phyloP scores from a whole-genome alignment of 2,888 invertebrate genomes.

The Perithous albicinctus region DNA sequence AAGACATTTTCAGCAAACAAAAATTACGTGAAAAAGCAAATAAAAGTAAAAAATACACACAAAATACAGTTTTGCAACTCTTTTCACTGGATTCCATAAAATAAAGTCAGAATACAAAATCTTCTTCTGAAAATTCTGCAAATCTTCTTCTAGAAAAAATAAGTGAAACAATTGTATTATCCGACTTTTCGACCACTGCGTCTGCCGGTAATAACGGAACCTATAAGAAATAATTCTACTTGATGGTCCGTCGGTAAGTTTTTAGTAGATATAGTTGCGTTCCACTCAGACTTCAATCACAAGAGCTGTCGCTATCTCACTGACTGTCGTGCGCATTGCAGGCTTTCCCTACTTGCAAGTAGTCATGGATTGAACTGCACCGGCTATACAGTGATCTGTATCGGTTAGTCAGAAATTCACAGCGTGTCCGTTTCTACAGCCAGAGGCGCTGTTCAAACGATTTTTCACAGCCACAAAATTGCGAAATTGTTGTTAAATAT shows the following conservation, averaged over 20 bases:
- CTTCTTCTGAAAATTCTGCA: too few species aligned
- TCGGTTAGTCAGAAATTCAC: not conserved
- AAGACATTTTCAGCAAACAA: too few species aligned
- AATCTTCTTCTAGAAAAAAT: too few species aligned
- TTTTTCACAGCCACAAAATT: not conserved
- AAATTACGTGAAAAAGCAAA: too few species aligned
- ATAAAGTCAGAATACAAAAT: too few species aligned
- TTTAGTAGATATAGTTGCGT: not conserved
- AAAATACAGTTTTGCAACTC: too few species aligned
- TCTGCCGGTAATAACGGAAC: conserved; percentile 4
- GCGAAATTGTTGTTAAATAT: not conserved
- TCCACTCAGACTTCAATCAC: not conserved
- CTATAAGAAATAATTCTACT: not conserved
- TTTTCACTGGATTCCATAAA: too few species aligned
- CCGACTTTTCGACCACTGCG: too few species aligned
- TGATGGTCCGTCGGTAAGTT: not conserved
- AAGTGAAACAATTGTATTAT: too few species aligned
- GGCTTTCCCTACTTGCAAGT: not conserved
- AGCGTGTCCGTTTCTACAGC: not conserved
- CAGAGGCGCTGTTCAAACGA: not conserved
- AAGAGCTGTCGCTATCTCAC: not conserved
- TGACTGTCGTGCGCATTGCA: too few species aligned
- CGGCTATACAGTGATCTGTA: not conserved
- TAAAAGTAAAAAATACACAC: too few species aligned
- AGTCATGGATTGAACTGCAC: not conserved